phyloP scores from a whole-genome alignment of 2,888 invertebrate genomes.

The Orchestes rusci region DNA sequence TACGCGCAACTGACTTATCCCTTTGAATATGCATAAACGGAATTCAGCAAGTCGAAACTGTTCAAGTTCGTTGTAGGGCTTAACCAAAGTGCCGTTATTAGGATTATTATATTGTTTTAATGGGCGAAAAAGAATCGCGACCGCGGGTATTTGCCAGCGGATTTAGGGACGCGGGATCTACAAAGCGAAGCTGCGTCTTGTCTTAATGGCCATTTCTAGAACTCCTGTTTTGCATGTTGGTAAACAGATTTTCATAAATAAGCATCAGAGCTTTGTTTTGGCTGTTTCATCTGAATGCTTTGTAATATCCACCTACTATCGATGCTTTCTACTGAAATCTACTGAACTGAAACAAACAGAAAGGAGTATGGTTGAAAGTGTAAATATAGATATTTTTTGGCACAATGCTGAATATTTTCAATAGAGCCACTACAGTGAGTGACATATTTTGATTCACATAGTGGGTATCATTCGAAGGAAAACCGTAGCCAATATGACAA shows the following conservation, averaged over 20 bases:
- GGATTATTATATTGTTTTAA: conserved; percentile 47
- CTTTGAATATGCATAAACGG: conserved; percentile 26
- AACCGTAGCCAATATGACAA: too few relatives aligned
- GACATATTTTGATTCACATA: too few relatives aligned
- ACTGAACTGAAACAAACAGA: too few relatives aligned
- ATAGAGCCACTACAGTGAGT: too few relatives aligned
- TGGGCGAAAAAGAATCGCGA: conserved; percentile 36
- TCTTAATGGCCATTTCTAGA: conserved; percentile 16
- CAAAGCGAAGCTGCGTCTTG: conserved; percentile 15
- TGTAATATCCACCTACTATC: too few relatives aligned
- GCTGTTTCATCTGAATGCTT: too few relatives aligned
- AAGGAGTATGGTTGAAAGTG: too few relatives aligned
- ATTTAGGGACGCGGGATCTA: conserved; percentile 20
- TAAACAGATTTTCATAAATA: conserved; percentile 23
- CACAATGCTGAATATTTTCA: too few relatives aligned
- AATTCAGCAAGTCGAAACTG: conserved; percentile 24
- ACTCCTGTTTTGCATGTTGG: conserved; percentile 20
- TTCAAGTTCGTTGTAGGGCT: conserved; percentile 29
- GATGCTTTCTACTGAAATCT: too few relatives aligned
- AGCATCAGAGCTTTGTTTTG: too few relatives aligned
- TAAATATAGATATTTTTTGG: too few relatives aligned
- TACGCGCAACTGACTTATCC: conserved; percentile 11
- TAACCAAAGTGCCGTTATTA: conserved; percentile 43
- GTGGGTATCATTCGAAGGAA: too few relatives aligned
- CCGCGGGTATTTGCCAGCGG: conserved; percentile 18